Conservation (phyloP, 2,888 invertebrate genomes). For the Dryocosmus kuriphilus region DNA sequence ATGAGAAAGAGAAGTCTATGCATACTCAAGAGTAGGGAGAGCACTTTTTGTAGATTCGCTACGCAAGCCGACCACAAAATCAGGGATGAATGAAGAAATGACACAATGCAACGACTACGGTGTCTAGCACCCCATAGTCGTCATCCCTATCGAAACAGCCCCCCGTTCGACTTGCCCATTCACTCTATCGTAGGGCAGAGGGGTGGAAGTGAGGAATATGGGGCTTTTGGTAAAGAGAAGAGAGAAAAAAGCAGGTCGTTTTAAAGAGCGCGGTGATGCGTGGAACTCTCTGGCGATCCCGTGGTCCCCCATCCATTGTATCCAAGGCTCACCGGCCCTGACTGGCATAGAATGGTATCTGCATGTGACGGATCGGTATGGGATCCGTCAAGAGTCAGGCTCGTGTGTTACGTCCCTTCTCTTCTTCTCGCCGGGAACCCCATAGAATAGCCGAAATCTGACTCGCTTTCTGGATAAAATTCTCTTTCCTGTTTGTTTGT, state of each 20-base stretch:
- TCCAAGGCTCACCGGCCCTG: conserved; percentile 56
- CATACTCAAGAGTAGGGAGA: conserved; percentile 55
- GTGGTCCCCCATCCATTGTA: conserved; percentile 68
- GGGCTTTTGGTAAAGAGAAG: conserved; percentile 74
- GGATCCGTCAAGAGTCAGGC: conserved; percentile 63
- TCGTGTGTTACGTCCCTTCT: conserved; percentile 38
- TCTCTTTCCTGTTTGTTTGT: conserved; percentile 10
- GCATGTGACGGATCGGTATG: conserved; percentile 71
- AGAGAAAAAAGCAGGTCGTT: conserved; percentile 73
- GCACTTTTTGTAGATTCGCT: conserved; percentile 70
- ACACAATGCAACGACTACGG: conserved; percentile 69
- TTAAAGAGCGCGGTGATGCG: conserved; percentile 75
- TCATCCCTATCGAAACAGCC: conserved; percentile 55
- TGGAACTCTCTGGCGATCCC: conserved; percentile 60
- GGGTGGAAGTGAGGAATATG: conserved; percentile 66
- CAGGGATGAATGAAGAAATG: conserved; percentile 76
- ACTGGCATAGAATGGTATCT: conserved; percentile 66
- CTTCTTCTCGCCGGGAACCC: conserved; percentile 15
- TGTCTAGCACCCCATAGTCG: conserved; percentile 53
- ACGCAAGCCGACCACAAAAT: conserved; percentile 78
- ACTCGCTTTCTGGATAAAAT: neutral
- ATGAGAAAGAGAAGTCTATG: conserved; percentile 46
- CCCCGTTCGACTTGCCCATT: conserved; percentile 65
- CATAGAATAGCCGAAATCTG: conserved; percentile 36
- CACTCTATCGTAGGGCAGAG: conserved; percentile 47